Conservation (phyloP, 2,113 vertebrate species). For the Perca schrenkii region DNA sequence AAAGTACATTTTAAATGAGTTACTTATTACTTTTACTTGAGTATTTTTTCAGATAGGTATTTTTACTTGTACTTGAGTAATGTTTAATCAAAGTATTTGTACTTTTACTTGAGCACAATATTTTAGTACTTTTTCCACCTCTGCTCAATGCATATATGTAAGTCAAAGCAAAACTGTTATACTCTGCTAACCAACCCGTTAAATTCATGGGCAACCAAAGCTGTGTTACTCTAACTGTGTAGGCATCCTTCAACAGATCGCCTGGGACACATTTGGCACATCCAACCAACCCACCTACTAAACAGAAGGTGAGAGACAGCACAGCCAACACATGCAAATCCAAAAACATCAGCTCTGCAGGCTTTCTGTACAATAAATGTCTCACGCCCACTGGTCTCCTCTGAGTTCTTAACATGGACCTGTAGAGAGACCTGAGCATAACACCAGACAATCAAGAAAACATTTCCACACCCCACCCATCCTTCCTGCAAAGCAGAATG, state of each 20-base stretch:
- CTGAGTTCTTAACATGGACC: constrained; percentile 45
- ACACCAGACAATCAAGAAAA: constrained; percentile 47
- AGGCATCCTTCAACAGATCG: not conserved
- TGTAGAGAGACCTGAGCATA: constrained; percentile 38
- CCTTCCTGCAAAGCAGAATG: constrained; percentile 36
- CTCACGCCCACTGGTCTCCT: constrained; percentile 47
- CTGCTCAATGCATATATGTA: no score
- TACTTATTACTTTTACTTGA: no score
- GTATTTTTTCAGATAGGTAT: no score
- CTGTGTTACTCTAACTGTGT: no score
- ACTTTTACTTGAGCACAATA: no score
- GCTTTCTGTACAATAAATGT: constrained; percentile 41
- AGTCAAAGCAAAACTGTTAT: not conserved
- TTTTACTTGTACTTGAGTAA: no score
- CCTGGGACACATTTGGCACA: constrained; percentile 15
- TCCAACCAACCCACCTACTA: constrained; percentile 29
- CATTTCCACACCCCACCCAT: constrained; percentile 41
- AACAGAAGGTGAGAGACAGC: constrained; percentile 48
- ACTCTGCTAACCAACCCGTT: not conserved
- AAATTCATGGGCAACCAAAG: no score
- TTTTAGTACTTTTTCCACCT: no score
- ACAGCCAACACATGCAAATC: constrained; percentile 31
- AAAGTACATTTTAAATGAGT: no score
- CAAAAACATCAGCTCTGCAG: constrained; percentile 26
- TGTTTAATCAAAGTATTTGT: no score